Evolutionary conservation across 2,113 vertebrate genomes (phyloP).

Genomic region (Neogobius melanostomus): DNA sequence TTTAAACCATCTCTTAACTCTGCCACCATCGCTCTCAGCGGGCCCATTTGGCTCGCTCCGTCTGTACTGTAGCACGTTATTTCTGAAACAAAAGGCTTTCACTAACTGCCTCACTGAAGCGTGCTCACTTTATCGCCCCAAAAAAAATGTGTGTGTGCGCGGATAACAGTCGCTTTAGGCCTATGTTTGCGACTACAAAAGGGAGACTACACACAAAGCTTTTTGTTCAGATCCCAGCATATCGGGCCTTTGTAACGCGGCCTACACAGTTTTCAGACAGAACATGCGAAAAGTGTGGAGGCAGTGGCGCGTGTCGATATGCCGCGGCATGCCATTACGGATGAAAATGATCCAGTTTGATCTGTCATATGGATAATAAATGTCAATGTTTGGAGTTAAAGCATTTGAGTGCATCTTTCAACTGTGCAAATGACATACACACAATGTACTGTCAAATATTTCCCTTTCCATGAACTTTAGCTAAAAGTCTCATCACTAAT

Average conservation of each 20-base stretch:
- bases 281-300: conserved; percentile 38
- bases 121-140: conserved; percentile 45
- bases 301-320: conserved; percentile 37
- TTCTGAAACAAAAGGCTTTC: conserved; percentile 65
- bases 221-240: conserved; percentile 52
- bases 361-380: conserved; percentile 19
- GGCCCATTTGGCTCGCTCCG: conserved; percentile 47
- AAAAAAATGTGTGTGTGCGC: conserved; percentile 13
- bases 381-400: neutral
- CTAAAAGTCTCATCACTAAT: conserved; percentile 15
- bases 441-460: neutral
- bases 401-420: neutral
- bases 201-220: conserved; percentile 38
- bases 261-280: conserved; percentile 43
- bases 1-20: conserved; percentile 43
- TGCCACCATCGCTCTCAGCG: conserved; percentile 44
- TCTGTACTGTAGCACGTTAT: conserved; percentile 46
- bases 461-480: neutral
- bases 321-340: conserved; percentile 20
- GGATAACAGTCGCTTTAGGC: conserved; percentile 40
- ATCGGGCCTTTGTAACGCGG: conserved; percentile 49
- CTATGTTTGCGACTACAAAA: conserved; percentile 29
- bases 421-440: too few relatives aligned
- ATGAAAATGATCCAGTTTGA: conserved; percentile 30
- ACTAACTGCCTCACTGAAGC: conserved; percentile 50